Conservation (phyloP, 1,140 invertebrate species). For the Ganaspis sp. region DNA sequence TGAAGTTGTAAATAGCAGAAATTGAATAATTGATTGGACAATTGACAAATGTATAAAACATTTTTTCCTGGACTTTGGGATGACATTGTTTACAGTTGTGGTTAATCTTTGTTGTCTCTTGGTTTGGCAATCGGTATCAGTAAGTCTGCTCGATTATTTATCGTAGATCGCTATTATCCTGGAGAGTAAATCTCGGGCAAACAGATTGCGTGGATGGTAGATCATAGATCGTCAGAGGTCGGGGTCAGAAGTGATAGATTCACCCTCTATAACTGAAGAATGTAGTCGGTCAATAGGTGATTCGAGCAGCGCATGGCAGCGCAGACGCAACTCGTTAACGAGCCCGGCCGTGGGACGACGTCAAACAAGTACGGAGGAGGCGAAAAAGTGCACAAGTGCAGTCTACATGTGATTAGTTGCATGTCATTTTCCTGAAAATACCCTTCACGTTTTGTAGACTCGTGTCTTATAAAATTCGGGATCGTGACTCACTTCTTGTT, state of each 20-base stretch:
- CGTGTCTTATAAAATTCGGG: too few species aligned
- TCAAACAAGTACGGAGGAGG: constrained; percentile 48
- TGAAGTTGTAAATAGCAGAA: too few species aligned
- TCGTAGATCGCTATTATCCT: neutral
- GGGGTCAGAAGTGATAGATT: constrained; percentile 27
- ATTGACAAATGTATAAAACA: too few species aligned
- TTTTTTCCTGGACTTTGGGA: constrained; percentile 1
- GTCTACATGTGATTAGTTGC: constrained; percentile 44
- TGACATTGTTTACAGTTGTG: neutral
- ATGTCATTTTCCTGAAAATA: neutral
- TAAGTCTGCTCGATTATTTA: neutral
- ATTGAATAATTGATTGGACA: too few species aligned
- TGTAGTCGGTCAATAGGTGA: constrained; percentile 73
- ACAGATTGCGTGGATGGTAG: neutral
- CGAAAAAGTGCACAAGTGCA: constrained; percentile 60
- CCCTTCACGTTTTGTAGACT: neutral
- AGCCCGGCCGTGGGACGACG: constrained; percentile 44
- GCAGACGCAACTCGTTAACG: constrained; percentile 66
- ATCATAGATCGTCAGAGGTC: constrained; percentile 17
- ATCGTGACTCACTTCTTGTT: too few species aligned
- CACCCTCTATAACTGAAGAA: constrained; percentile 45
- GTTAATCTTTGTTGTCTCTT: neutral
- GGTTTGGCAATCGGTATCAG: neutral
- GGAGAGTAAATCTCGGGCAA: neutral
- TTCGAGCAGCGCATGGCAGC: constrained; percentile 68